Percentiles rank a stretch among this genome's conserved stretches.
Conservation (phyloP, 1,140 invertebrate genomes). For the Euschistus heros region DNA sequence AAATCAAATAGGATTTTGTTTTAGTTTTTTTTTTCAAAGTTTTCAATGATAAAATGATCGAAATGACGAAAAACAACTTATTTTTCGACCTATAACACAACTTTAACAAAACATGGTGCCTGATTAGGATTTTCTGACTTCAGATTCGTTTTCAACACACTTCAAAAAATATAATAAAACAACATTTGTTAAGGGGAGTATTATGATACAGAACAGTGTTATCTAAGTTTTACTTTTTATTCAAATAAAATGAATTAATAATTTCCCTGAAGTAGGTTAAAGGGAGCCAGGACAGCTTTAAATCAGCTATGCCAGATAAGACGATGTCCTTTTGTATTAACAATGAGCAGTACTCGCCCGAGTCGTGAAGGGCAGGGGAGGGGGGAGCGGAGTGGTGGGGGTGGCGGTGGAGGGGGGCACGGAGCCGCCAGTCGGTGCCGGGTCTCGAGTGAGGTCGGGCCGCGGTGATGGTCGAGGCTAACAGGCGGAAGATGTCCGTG, state of each 20-base stretch:
- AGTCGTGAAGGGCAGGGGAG: neutral
- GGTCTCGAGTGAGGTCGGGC: slow-evolving; percentile 28
- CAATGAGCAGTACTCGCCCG: neutral
- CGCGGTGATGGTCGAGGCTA: slow-evolving; percentile 21
- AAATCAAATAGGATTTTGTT: too few relatives aligned
- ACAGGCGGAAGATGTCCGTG: slow-evolving; percentile 36
- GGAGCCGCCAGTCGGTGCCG: neutral
- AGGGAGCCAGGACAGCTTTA: neutral
- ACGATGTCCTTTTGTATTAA: neutral
- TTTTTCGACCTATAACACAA: too few relatives aligned
- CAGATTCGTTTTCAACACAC: too few relatives aligned
- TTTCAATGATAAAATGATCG: too few relatives aligned
- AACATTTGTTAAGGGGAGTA: too few relatives aligned
- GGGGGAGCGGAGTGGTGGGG: neutral
- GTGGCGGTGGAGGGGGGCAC: neutral
- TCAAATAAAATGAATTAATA: neutral
- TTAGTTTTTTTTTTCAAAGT: too few relatives aligned
- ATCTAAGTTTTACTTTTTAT: neutral
- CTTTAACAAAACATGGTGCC: too few relatives aligned
- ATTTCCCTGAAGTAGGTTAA: neutral
- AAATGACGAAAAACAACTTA: too few relatives aligned
- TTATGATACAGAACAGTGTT: too few relatives aligned
- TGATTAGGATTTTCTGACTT: too few relatives aligned
- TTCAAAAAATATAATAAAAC: too few relatives aligned
- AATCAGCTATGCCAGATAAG: neutral